A percentile compares a stretch with the other conserved stretches of the same genome.
Evolutionary conservation across 1,140 invertebrate genomes (phyloP).

Genomic region (Palaemon carinicauda): DNA sequence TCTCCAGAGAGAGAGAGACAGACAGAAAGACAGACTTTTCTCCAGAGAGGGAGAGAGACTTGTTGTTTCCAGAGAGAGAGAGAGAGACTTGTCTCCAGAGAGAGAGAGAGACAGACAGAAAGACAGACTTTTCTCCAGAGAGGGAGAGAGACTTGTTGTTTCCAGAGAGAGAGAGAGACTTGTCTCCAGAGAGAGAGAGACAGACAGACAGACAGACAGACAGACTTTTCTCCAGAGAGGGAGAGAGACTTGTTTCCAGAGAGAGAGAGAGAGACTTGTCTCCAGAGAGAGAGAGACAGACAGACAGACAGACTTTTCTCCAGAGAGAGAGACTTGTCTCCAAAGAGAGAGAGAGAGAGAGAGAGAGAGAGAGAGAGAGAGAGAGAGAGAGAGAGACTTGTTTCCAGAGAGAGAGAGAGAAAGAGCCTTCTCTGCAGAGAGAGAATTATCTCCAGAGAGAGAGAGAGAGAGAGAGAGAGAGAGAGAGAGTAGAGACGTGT

Average conservation of each 20-base stretch:
- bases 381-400: not conserved
- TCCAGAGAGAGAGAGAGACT: not conserved
- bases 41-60: not conserved
- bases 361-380: not conserved
- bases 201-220: not conserved
- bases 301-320: too few species aligned
- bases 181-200: slow-evolving; percentile 5
- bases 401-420: not conserved
- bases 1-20: not conserved
- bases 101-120: not conserved
- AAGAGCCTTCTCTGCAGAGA: not conserved
- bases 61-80: too few species aligned
- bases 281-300: not conserved
- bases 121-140: not conserved
- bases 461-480: not conserved
- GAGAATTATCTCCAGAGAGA: not conserved
- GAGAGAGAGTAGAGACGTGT: not conserved
- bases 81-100: not conserved
- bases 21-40: not conserved
- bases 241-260: not conserved
- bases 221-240: too few species aligned
- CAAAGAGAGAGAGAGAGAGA: not conserved
- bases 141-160: not conserved
- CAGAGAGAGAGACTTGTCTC: slow-evolving; percentile 5
- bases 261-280: not conserved